Evolutionary conservation across 2,888 invertebrate genomes (phyloP).

Genomic region (Melanostoma mellinum): DNA sequence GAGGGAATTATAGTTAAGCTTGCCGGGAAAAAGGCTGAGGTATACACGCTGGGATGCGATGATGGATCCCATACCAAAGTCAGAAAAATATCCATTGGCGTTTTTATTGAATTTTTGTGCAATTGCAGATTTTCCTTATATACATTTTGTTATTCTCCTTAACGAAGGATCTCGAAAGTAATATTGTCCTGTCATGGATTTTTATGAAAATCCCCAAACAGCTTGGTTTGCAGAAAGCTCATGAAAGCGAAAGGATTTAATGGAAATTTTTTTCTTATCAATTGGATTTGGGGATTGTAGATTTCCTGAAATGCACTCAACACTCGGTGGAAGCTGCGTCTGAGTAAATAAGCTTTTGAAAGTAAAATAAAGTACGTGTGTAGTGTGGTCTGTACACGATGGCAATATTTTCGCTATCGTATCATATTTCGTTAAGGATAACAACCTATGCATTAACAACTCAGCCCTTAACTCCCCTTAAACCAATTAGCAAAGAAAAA

Average conservation of each 20-base stretch:
- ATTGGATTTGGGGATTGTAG: too few relatives aligned
- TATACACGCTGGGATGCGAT: constrained; percentile 4
- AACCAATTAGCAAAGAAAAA: too few relatives aligned
- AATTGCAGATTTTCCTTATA: constrained; percentile 21
- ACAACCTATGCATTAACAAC: too few relatives aligned
- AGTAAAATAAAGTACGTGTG: too few relatives aligned
- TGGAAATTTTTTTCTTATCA: too few relatives aligned
- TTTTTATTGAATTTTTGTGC: constrained; percentile 34
- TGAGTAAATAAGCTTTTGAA: too few relatives aligned
- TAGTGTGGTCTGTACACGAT: too few relatives aligned
- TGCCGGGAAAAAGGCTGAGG: constrained; percentile 20
- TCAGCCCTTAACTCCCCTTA: too few relatives aligned
- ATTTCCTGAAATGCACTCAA: too few relatives aligned
- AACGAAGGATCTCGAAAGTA: constrained; percentile 34
- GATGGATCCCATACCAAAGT: constrained; percentile 15
- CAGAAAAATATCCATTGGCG: constrained; percentile 1
- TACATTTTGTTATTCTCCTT: neutral
- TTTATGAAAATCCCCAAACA: constrained; percentile 15
- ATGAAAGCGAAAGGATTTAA: neutral
- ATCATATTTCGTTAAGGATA: too few relatives aligned
- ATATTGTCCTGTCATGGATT: constrained; percentile 44
- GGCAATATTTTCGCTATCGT: too few relatives aligned
- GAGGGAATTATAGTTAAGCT: constrained; percentile 20
- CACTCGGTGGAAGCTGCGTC: too few relatives aligned
- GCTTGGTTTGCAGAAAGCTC: neutral